These are phyloP conservation scores for Streptopelia turtur DNA, from an alignment of 2,797 vertebrate species.

Conservation along the genomic window DNA sequence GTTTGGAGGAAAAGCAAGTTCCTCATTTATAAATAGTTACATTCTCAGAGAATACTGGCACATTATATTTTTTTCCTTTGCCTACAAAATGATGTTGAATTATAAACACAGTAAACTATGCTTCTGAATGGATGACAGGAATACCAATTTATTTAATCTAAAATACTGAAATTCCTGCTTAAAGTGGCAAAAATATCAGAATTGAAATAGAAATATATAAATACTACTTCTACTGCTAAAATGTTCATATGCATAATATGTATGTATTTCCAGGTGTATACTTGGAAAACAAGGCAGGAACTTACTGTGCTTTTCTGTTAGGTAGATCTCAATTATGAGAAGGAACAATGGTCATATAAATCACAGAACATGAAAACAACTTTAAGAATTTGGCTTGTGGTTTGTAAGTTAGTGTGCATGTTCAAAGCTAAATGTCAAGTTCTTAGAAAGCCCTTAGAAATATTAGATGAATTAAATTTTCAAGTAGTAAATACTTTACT, in stretches of 20 bases:
- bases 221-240: neutral
- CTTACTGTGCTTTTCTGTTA: neutral
- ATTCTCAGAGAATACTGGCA: neutral
- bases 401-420: neutral
- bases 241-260: neutral
- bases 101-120: neutral
- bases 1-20: neutral
- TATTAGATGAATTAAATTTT: neutral
- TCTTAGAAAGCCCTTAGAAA: slow-evolving; percentile 27
- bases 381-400: neutral
- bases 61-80: neutral
- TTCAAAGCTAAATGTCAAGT: neutral
- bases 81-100: neutral
- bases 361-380: slow-evolving; percentile 1
- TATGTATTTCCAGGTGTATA: neutral
- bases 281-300: neutral
- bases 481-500: neutral
- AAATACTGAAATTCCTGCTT: neutral
- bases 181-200: neutral
- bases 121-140: neutral
- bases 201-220: neutral
- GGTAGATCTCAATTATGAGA: neutral
- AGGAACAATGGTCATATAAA: neutral
- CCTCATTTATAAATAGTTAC: neutral
- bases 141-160: neutral